Percentiles rank a stretch among this genome's conserved stretches.
phyloP scores from a whole-genome alignment of 1,140 invertebrate species.

The Macrobrachium rosenbergii region DNA sequence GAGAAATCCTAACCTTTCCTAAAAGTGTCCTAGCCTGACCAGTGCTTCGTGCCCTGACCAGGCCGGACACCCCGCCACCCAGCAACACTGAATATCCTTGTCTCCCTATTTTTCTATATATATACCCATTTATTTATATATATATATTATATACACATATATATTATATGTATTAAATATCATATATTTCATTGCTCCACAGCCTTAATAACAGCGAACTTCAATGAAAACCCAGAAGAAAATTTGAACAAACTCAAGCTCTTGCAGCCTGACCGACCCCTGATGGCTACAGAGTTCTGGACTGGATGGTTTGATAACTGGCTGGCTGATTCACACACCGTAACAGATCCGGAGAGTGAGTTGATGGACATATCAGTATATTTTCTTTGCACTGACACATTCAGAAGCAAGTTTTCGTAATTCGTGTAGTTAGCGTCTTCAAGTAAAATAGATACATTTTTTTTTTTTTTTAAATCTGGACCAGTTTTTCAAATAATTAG shows the following conservation, averaged over 20 bases:
- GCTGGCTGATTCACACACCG: conserved; percentile 67
- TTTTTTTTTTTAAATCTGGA: no score
- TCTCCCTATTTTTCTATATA: background rate
- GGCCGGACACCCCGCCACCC: no score
- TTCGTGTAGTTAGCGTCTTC: background rate
- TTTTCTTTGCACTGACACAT: background rate
- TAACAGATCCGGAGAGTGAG: conserved; percentile 19
- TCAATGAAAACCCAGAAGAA: conserved; percentile 70
- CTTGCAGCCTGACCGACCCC: conserved; percentile 74
- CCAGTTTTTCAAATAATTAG: no score
- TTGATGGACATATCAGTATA: background rate
- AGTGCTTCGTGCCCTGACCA: no score
- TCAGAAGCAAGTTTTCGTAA: background rate
- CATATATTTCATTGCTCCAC: background rate
- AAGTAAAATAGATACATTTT: no score
- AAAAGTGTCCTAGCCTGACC: no score
- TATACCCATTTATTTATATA: background rate
- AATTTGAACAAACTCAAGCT: conserved; percentile 69
- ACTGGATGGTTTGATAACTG: conserved; percentile 78
- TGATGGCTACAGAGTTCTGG: conserved; percentile 78
- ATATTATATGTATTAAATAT: background rate
- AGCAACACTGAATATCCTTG: no score
- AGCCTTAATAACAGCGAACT: conserved; percentile 74
- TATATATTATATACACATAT: conserved; percentile 2
- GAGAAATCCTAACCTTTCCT: no score